Conservation (phyloP, 2,113 vertebrate species). For the Neolamprologus modestus region DNA sequence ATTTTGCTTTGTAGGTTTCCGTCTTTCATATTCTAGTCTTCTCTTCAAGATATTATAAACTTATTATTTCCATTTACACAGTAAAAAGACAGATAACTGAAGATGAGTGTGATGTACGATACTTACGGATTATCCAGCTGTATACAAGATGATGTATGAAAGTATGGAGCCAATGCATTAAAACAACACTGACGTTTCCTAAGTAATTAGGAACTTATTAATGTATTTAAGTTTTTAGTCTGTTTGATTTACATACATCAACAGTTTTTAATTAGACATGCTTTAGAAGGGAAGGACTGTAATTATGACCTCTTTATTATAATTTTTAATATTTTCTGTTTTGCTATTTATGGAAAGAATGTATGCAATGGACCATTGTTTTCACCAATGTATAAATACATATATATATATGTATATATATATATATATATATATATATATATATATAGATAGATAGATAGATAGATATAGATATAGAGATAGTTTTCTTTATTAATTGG, state of each 20-base stretch:
- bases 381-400: accelerated
- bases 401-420: accelerated
- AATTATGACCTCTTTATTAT: neutral
- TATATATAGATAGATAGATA: accelerated
- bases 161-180: too few species aligned
- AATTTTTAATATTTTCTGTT: neutral
- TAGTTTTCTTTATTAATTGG: neutral
- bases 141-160: neutral
- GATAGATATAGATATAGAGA: neutral
- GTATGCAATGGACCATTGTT: neutral
- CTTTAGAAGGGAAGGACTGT: neutral
- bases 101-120: neutral
- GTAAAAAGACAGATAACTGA: neutral
- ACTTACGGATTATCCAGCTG: neutral
- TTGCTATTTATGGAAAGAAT: neutral
- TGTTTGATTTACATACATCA: neutral
- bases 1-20: neutral
- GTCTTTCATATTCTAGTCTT: neutral
- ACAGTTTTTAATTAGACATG: neutral
- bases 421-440: accelerated
- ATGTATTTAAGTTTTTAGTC: neutral
- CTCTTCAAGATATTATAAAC: neutral
- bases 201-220: neutral
- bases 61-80: neutral
- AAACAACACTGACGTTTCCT: neutral